phyloP scores from a whole-genome alignment of 1,140 invertebrate species.

The Tenebrio molitor region DNA sequence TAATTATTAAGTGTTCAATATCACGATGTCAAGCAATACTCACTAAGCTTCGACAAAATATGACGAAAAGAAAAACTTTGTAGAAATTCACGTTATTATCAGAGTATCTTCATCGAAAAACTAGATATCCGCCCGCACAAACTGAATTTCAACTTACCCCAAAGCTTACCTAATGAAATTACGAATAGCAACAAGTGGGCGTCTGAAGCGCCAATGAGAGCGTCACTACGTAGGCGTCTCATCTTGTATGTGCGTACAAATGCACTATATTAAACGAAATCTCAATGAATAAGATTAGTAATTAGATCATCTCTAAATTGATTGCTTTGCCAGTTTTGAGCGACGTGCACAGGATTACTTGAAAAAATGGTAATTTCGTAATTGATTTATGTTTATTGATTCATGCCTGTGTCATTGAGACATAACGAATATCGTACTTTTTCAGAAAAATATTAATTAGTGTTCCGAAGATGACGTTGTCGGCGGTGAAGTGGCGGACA shows the following conservation, averaged over 20 bases:
- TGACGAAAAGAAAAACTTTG: neutral
- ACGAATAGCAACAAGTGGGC: constrained; percentile 50
- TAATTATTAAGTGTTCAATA: too few species aligned
- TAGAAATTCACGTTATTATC: neutral
- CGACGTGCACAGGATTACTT: neutral
- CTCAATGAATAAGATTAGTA: constrained; percentile 43
- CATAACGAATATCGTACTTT: neutral
- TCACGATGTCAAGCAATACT: too few species aligned
- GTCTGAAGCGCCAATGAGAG: constrained; percentile 43
- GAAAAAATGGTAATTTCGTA: neutral
- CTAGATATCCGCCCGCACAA: constrained; percentile 27
- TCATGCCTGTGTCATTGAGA: too few species aligned
- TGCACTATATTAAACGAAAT: constrained; percentile 50
- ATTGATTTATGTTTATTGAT: too few species aligned
- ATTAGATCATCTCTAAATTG: constrained; percentile 42
- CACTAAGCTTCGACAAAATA: neutral
- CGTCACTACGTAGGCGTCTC: constrained; percentile 31
- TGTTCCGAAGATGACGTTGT: neutral
- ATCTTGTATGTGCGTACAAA: constrained; percentile 43
- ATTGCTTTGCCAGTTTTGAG: constrained; percentile 34
- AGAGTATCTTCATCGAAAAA: constrained; percentile 3
- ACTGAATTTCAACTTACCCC: constrained; percentile 23
- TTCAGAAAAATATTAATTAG: neutral
- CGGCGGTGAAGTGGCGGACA: neutral
- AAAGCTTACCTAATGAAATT: constrained; percentile 29